Conservation (phyloP, 2,888 invertebrate genomes). For the Beris morrisii region DNA sequence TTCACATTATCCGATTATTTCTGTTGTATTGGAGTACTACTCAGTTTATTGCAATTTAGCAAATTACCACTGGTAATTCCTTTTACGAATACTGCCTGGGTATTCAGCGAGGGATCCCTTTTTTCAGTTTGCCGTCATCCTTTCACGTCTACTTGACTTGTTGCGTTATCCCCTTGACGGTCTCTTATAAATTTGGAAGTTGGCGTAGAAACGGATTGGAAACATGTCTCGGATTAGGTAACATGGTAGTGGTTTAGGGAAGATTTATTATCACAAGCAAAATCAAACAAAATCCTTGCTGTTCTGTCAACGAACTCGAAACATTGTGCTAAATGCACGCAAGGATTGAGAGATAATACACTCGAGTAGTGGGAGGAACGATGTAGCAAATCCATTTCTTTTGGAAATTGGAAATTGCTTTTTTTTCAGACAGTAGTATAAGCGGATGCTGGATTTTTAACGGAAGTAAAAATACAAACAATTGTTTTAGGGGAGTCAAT, state of each 20-base stretch:
- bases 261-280: conserved; percentile 23
- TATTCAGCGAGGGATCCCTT: too few relatives aligned
- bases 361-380: background rate
- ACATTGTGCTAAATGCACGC: background rate
- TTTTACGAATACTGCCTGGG: too few relatives aligned
- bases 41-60: too few relatives aligned
- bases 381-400: conserved; percentile 19
- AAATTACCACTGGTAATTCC: too few relatives aligned
- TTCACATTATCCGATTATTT: too few relatives aligned
- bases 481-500: too few relatives aligned
- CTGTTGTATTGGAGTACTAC: too few relatives aligned
- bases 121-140: background rate
- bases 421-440: background rate
- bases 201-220: conserved; percentile 10
- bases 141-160: conserved; percentile 17
- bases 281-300: conserved; percentile 11
- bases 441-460: too few relatives aligned
- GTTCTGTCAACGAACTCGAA: background rate
- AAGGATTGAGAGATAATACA: background rate
- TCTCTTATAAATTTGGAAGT: conserved; percentile 2
- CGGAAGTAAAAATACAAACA: too few relatives aligned
- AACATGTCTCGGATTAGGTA: conserved; percentile 22
- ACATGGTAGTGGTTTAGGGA: conserved; percentile 7
- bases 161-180: conserved; percentile 17
- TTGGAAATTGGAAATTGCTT: conserved; percentile 1